Evolutionary conservation across 2,888 invertebrate species (phyloP).

Genomic region (Cephus pulcher): DNA sequence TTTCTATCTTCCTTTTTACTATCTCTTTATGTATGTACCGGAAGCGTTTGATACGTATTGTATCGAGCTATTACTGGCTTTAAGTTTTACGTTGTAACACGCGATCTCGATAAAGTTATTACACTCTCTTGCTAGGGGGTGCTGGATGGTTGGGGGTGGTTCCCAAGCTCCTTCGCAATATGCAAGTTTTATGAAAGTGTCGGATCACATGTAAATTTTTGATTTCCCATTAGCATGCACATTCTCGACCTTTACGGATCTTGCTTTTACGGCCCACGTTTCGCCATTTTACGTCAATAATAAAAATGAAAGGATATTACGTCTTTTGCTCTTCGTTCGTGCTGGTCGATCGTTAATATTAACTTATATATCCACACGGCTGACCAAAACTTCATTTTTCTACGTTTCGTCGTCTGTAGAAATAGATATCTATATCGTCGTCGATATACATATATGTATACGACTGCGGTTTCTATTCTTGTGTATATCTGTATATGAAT

Average conservation of each 20-base stretch:
- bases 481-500: not conserved
- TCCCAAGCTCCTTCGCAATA: constrained; percentile 9
- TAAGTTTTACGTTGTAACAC: not conserved
- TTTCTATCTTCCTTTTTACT: not conserved
- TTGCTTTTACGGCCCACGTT: not conserved
- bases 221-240: constrained; percentile 24
- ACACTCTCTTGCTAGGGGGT: constrained; percentile 23
- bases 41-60: not conserved
- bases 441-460: too few relatives aligned
- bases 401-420: not conserved
- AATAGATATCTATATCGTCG: too few relatives aligned
- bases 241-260: constrained; percentile 1
- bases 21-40: not conserved
- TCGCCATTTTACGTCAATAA: not conserved
- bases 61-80: not conserved
- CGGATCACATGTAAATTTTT: constrained; percentile 30
- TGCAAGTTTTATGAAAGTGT: constrained; percentile 11
- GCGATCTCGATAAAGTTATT: constrained; percentile 26
- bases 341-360: constrained; percentile 9
- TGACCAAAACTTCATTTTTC: not conserved
- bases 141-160: constrained; percentile 24
- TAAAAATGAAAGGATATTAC: not conserved
- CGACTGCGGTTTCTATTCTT: not conserved
- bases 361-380: not conserved
- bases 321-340: not conserved